These are phyloP conservation scores for Diplosoma virens DNA, from an alignment of 23 tunicate species.

Conservation along the genomic window DNA sequence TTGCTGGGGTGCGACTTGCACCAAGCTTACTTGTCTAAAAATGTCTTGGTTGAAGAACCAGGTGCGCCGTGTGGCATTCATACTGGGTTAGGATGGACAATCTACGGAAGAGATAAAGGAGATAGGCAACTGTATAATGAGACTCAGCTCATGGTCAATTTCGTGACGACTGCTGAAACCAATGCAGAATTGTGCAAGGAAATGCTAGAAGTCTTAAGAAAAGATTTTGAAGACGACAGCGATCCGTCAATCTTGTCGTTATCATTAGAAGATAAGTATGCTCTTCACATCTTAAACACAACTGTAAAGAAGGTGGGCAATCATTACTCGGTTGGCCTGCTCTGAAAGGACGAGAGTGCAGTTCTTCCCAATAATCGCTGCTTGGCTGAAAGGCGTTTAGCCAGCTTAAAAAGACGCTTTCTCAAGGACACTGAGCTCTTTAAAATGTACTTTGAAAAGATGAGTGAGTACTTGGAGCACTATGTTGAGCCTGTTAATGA, in stretches of 20 bases:
- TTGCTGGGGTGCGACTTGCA: constrained; percentile 3
- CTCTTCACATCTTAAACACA: background rate
- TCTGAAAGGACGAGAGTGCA: background rate
- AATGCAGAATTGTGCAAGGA: background rate
- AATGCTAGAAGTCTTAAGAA: background rate
- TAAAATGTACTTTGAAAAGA: background rate
- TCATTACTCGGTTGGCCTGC: constrained; percentile 5
- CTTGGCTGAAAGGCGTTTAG: constrained; percentile 1
- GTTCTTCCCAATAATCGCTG: background rate
- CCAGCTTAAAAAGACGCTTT: background rate
- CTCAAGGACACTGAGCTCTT: background rate
- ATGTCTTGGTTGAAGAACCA: background rate
- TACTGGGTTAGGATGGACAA: constrained; percentile 5
- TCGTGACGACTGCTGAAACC: background rate
- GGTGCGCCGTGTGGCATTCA: constrained; percentile 10
- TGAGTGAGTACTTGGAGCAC: background rate
- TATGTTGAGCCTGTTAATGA: background rate
- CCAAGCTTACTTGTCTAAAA: background rate
- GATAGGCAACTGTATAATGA: background rate
- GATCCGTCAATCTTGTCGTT: background rate
- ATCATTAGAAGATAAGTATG: background rate
- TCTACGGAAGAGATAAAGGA: background rate
- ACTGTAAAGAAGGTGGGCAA: background rate
- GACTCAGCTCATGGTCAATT: background rate
- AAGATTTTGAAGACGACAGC: background rate